A percentile compares a stretch with the other conserved stretches of the same genome.
Evolutionary conservation across 2,888 invertebrate genomes (phyloP).

Genomic region (Hypomecis punctinalis): DNA sequence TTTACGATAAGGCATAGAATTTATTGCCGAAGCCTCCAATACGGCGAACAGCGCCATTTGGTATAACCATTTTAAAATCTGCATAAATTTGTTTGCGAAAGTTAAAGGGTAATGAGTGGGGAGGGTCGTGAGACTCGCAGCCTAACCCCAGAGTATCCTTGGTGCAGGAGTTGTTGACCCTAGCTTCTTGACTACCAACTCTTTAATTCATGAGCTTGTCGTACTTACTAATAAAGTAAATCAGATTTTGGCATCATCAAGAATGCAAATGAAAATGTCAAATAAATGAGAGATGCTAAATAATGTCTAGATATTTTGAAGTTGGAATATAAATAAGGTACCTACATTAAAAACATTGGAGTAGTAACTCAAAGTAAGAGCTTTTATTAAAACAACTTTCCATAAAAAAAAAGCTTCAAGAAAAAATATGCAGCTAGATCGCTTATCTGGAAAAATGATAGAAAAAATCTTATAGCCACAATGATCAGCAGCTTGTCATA

Average conservation of each 20-base stretch:
- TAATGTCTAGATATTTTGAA: no score
- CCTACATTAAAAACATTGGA: no score
- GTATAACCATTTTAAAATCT: slow-evolving; percentile 56
- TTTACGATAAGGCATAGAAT: slow-evolving; percentile 60
- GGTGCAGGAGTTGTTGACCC: slow-evolving; percentile 38
- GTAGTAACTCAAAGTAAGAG: no score
- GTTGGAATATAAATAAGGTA: no score
- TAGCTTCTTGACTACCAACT: slow-evolving; percentile 22
- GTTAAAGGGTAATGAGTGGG: slow-evolving; percentile 23
- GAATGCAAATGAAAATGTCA: neutral
- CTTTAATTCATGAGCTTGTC: slow-evolving; percentile 23
- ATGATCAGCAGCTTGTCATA: no score
- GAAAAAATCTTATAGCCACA: no score
- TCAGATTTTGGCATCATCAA: slow-evolving; percentile 5
- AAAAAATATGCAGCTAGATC: no score
- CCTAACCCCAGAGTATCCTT: slow-evolving; percentile 25
- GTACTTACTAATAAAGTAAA: slow-evolving; percentile 12
- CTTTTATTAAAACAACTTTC: no score
- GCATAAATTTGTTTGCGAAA: slow-evolving; percentile 48
- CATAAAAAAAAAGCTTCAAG: no score
- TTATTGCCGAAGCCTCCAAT: slow-evolving; percentile 50
- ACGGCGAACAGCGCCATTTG: slow-evolving; percentile 50
- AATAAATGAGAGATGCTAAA: neutral
- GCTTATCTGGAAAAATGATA: no score
- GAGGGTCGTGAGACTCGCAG: slow-evolving; percentile 22